Conservation (phyloP, 2,113 vertebrate species). For the Todiramphus chloris region DNA sequence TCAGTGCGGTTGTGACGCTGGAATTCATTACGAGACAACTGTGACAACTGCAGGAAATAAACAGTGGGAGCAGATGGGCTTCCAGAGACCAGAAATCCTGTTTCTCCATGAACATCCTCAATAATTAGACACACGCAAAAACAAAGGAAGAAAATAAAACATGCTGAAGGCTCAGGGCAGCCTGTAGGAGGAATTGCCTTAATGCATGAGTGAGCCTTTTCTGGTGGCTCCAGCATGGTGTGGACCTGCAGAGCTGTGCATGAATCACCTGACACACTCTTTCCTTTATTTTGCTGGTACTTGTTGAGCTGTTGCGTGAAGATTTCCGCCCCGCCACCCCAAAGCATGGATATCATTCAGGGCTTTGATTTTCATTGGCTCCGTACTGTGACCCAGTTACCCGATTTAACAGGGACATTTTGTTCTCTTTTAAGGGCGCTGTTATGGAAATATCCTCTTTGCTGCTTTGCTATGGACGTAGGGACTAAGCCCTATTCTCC, state of each 20-base stretch:
- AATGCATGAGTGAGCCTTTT: neutral
- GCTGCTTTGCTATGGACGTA: neutral
- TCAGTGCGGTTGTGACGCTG: neutral
- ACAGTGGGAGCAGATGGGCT: conserved; percentile 44
- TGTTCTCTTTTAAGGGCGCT: neutral
- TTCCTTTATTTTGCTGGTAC: neutral
- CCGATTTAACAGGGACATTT: neutral
- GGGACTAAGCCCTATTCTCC: neutral
- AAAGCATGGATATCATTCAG: conserved; percentile 2
- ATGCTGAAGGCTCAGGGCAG: neutral
- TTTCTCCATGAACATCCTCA: neutral
- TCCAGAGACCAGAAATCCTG: neutral
- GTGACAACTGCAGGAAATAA: conserved; percentile 43
- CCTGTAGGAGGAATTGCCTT: neutral
- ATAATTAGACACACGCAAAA: neutral
- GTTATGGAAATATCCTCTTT: neutral
- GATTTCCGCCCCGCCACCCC: neutral
- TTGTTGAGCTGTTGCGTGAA: neutral
- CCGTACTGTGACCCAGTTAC: neutral
- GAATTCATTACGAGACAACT: neutral
- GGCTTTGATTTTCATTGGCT: neutral
- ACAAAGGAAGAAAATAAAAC: neutral
- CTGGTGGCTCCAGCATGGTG: neutral
- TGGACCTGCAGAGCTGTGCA: neutral
- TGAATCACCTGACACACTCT: neutral